Evolutionary conservation across 2,113 vertebrate genomes (phyloP), one percentile per base, ranked within the genome.

Genomic region (Cochlearius cochlearius): DNA sequence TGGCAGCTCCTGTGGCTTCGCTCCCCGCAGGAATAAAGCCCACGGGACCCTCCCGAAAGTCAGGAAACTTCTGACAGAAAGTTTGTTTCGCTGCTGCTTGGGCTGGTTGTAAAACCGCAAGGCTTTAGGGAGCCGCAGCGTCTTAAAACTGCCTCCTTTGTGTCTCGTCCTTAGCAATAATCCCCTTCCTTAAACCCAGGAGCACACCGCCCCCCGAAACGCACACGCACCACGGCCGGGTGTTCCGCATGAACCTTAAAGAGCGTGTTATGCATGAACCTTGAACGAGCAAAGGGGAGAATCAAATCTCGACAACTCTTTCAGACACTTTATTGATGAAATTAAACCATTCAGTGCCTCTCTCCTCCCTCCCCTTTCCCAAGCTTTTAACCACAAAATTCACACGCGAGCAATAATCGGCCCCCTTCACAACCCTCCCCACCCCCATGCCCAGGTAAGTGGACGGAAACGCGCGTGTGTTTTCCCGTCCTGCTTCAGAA

Each of bases 121-220:
- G 56, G 64, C 60, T 92, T 74, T 84, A 77, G 55, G 83, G 80
- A 96, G 62, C 18, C 32, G 22, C 55, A 76, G 91, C 34, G 68
- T 84, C 55, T 91, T 78, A 52, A 95, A 95, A 68, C 55, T 92
- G 41, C 22, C 30, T 55, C 86, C 95, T 96, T 96, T 95, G 86
- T 97, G 83, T 71, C 56, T 90, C 59, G 96, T 95, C 95, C 83
- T 81, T 76, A 90, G 72, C 79, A 55, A 55, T 89, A 89, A 96
- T 93, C 90, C 85, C 38, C 62, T 90, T 74, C 38, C 86, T 90
- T 76, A 69, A 92, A 92, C 94, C 21, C 36, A 63, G 56, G 53
- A 30, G 25, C 66, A 36, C 66, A 55, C 23, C 32, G 38, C 41
- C 79, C 59, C 45, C 41, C 64, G 71, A 63, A 87, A 43, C 4